Base-by-base conservation (phyloP, 2,113 vertebrate species). In the Eleginops maclovinus region DNA sequence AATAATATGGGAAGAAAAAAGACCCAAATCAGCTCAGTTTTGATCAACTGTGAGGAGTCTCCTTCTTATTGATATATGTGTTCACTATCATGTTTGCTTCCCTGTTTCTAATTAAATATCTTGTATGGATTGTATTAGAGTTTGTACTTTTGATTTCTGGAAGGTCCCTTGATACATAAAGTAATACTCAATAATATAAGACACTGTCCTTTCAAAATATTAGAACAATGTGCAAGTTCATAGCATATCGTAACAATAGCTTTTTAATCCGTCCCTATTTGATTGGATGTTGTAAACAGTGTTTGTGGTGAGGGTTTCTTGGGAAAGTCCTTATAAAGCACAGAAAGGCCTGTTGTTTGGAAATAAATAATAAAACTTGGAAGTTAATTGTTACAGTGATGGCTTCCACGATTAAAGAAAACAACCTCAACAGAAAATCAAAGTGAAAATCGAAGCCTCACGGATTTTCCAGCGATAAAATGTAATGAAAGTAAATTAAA, bases 31-130 rank as follows among this genome's bases (percentile, higher is more conserved):
- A 22, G 49, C 50, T 58, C 1, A 17, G 55, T 15, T 54, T 72
- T 4, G 59, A 40, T 74, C 54, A 19, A 8, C 13, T n/a, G 60
- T 2, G 65, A 14, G 4, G 26, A 44, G 11, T 24, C 5, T 61
- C 6, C 19, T 21, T 54, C 21, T 59, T 19, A 43, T 21, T 71
- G 44, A 80, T 15, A 64, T 77, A 26, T 53, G 31, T 40, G 59
- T 47, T 75, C 72, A 64, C 63, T 55, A 12, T 79, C 51, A n/a
- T 62, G 53, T 83, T 64, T 40, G 28, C 72, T 44, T 15, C 68
- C 74, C 79, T 85, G 76, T 58, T 71, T 85, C 49, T 64, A 13
- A 73, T 85, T 65, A 51, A 8, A 26, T 3, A 0, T n/a, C 12
- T 41, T 56, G 14, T 40, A 12, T 43, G 31, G 0, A 0, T 24